Evolutionary conservation across 2,113 vertebrate genomes (phyloP).

Genomic region (Mustela lutreola): DNA sequence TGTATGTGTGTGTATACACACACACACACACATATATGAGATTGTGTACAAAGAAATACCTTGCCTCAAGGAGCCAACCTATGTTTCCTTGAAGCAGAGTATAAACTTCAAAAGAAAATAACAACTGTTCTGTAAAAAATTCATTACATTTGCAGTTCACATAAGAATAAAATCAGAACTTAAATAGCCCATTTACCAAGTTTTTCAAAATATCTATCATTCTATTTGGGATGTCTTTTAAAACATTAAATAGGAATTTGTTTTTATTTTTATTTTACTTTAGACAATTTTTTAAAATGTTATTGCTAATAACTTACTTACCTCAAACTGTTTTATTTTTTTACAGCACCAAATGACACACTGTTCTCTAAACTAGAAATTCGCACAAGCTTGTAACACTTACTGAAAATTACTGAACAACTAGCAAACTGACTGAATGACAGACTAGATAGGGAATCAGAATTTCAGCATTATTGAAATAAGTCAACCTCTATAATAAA

Average conservation of each 20-base stretch:
- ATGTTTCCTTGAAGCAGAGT: not conserved
- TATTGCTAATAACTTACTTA: not conserved
- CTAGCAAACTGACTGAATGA: too few species aligned
- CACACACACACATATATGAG: not conserved
- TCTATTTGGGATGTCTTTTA: not conserved
- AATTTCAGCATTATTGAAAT: not conserved
- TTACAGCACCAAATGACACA: not conserved
- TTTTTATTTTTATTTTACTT: not conserved
- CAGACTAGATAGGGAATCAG: not conserved
- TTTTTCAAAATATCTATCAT: not conserved
- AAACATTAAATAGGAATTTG: not conserved
- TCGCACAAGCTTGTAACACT: rapidly evolving
- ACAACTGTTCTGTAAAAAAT: not conserved
- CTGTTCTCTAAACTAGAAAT: not conserved
- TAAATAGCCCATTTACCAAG: not conserved
- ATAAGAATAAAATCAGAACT: not conserved
- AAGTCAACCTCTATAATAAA: not conserved
- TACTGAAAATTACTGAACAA: not conserved
- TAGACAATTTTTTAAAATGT: not conserved
- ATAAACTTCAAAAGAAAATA: not conserved
- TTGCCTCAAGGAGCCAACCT: not conserved
- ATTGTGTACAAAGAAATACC: not conserved
- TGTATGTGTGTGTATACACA: too few species aligned
- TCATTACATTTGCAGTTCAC: not conserved
- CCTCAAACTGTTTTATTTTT: not conserved